Conservation (phyloP, 2,797 vertebrate species). For the Dipus sagitta region DNA sequence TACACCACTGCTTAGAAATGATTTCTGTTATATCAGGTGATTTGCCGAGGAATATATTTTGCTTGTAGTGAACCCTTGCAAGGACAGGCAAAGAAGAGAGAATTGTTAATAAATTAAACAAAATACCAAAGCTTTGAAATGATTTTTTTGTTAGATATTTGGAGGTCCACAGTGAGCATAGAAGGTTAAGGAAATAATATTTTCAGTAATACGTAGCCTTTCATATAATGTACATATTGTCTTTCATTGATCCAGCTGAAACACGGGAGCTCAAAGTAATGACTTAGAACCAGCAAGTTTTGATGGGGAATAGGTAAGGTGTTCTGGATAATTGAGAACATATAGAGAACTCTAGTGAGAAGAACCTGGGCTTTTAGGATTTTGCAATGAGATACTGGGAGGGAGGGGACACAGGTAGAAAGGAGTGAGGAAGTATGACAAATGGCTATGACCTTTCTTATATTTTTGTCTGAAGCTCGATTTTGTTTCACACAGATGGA, state of each 20-base stretch:
- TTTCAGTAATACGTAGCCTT: neutral
- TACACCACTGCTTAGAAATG: neutral
- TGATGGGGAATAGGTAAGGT: neutral
- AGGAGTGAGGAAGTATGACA: neutral
- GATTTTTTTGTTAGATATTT: neutral
- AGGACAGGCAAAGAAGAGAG: neutral
- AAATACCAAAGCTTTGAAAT: neutral
- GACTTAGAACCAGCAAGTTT: neutral
- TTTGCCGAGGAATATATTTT: neutral
- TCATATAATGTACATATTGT: neutral
- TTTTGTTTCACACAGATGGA: slow-evolving; percentile 28
- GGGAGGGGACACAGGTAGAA: neutral
- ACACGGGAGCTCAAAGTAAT: neutral
- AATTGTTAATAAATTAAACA: neutral
- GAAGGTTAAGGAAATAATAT: neutral
- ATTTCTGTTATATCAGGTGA: neutral
- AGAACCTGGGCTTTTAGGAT: neutral
- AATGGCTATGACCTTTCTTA: neutral
- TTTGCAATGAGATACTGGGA: neutral
- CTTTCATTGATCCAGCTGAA: neutral
- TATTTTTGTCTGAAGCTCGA: neutral
- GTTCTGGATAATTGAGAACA: neutral
- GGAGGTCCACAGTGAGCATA: neutral
- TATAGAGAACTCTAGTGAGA: neutral
- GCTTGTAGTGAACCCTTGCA: neutral